Evolutionary conservation across 2,113 vertebrate genomes (phyloP).

Genomic region (Lanius collurio): DNA sequence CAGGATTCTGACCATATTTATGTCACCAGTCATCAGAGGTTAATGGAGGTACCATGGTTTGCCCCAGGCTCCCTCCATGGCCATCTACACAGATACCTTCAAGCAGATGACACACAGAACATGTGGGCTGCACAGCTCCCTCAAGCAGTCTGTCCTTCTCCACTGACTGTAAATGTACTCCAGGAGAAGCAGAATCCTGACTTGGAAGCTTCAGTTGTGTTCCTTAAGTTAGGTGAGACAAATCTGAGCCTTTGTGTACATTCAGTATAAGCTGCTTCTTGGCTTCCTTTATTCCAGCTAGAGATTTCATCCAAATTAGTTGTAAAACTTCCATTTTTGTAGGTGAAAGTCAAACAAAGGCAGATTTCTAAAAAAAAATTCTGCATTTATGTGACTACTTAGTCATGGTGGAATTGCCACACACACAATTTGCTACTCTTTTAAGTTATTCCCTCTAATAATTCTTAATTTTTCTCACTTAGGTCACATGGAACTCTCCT

Average conservation of each 20-base stretch:
- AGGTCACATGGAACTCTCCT: not conserved
- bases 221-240: not conserved
- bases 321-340: not conserved
- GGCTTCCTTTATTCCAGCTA: not conserved
- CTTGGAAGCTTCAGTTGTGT: not conserved
- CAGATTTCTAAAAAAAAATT: not conserved
- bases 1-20: not conserved
- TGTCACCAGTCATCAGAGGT: not conserved
- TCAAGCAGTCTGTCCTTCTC: not conserved
- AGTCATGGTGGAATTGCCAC: not conserved
- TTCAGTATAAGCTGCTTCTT: not conserved
- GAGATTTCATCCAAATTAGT: not conserved
- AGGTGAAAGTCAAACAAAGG: not conserved
- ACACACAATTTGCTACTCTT: not conserved
- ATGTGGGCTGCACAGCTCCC: not conserved
- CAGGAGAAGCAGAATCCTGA: not conserved
- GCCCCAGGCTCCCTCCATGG: not conserved
- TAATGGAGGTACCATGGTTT: not conserved
- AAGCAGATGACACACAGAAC: not conserved
- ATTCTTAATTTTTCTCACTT: not conserved
- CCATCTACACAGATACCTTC: not conserved
- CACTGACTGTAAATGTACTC: not conserved
- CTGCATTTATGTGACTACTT: not conserved
- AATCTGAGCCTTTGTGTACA: not conserved
- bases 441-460: not conserved